Conservation (phyloP, 2,113 vertebrate species). For the Sceloporus tristichus region DNA sequence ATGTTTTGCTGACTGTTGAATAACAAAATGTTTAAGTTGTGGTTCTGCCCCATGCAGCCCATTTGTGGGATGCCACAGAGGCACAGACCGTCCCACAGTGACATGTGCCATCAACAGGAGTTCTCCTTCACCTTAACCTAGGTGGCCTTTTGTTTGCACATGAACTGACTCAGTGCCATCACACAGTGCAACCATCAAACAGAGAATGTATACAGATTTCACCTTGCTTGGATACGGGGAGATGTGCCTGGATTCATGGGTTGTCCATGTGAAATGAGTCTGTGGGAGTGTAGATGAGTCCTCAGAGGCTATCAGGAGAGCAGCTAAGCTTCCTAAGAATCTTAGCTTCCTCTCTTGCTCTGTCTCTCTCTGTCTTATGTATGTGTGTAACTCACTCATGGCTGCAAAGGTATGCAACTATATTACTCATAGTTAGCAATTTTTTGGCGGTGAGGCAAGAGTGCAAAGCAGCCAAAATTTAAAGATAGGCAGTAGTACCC, state of each 20-base stretch:
- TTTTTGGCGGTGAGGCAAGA: no score
- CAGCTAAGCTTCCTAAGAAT: neutral
- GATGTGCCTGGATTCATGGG: neutral
- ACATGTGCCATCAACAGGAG: no score
- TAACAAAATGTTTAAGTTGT: neutral
- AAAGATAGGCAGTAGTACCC: no score
- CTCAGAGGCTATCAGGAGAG: neutral
- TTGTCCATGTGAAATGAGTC: neutral
- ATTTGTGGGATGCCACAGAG: no score
- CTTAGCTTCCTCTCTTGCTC: neutral
- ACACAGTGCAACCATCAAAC: neutral
- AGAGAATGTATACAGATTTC: neutral
- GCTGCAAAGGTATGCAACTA: no score
- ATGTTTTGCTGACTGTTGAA: no score
- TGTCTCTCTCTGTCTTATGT: no score
- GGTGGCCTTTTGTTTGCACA: no score
- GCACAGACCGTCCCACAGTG: no score
- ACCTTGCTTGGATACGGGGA: neutral
- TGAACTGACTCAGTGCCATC: neutral
- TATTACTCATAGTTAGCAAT: no score
- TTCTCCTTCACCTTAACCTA: neutral
- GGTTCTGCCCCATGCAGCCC: neutral
- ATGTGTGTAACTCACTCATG: no score
- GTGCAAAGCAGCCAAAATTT: no score
- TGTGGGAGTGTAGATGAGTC: neutral